phyloP scores from a whole-genome alignment of 2,888 invertebrate species.

The Leucophenga montana region DNA sequence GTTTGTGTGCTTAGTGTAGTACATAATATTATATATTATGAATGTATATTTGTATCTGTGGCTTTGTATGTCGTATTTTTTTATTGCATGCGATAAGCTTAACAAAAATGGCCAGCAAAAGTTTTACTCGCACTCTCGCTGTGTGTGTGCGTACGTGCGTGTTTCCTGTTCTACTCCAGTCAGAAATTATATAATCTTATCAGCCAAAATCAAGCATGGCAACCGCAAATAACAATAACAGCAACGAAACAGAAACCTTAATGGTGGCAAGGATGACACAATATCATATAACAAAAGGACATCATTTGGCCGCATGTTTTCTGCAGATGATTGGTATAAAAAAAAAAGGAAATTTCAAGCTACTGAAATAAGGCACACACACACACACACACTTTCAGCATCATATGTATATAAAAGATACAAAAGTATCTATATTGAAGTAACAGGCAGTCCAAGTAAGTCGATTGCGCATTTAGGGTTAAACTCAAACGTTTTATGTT shows the following conservation, averaged over 20 bases:
- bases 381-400: conserved; percentile 26
- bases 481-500: conserved; percentile 57
- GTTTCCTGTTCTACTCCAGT: background rate
- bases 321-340: conserved; percentile 25
- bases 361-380: background rate
- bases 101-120: background rate
- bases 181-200: conserved; percentile 19
- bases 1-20: background rate
- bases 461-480: conserved; percentile 60
- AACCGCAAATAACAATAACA: background rate
- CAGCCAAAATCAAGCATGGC: conserved; percentile 17
- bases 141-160: conserved; percentile 1
- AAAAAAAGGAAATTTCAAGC: conserved; percentile 33
- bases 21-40: background rate
- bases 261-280: conserved; percentile 41
- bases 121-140: background rate
- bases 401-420: conserved; percentile 42
- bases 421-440: background rate
- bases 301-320: conserved; percentile 25
- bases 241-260: conserved; percentile 7
- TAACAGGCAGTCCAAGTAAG: conserved; percentile 2
- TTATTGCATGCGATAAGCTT: conserved; percentile 13
- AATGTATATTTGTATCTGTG: background rate
- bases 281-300: conserved; percentile 45
- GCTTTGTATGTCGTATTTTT: background rate